phyloP scores from a whole-genome alignment of 2,888 invertebrate species.

The Parthenolecanium corni region DNA sequence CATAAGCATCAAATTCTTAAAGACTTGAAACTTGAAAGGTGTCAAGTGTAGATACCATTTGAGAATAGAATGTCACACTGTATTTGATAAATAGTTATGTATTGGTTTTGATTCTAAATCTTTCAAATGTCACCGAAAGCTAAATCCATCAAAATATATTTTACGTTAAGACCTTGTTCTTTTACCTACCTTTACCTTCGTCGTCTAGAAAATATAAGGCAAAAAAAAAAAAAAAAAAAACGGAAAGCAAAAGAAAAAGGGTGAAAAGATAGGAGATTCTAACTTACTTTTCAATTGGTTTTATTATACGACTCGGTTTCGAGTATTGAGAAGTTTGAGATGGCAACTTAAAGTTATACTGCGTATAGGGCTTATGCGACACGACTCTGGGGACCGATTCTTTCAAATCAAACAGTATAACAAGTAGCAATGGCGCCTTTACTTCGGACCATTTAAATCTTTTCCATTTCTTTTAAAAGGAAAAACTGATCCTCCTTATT shows the following conservation, averaged over 20 bases:
- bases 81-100: too few species aligned
- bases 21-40: too few species aligned
- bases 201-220: neutral
- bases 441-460: slow-evolving; percentile 18
- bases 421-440: slow-evolving; percentile 21
- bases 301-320: slow-evolving; percentile 7
- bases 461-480: slow-evolving; percentile 21
- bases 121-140: too few species aligned
- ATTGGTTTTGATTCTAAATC: too few species aligned
- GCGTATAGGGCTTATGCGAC: slow-evolving; percentile 13
- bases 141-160: neutral
- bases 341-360: slow-evolving; percentile 2
- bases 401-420: slow-evolving; percentile 29
- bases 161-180: neutral
- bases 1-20: too few species aligned
- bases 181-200: neutral
- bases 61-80: too few species aligned
- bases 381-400: slow-evolving; percentile 27
- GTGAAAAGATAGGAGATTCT: slow-evolving; percentile 1
- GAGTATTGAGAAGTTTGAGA: slow-evolving; percentile 16
- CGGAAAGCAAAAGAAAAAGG: slow-evolving; percentile 2
- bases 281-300: slow-evolving; percentile 4
- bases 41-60: too few species aligned
- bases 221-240: slow-evolving; percentile 10
- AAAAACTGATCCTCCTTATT: slow-evolving; percentile 26